Conservation (phyloP, 2,797 vertebrate genomes). For the Chiropotes sagulatus region DNA sequence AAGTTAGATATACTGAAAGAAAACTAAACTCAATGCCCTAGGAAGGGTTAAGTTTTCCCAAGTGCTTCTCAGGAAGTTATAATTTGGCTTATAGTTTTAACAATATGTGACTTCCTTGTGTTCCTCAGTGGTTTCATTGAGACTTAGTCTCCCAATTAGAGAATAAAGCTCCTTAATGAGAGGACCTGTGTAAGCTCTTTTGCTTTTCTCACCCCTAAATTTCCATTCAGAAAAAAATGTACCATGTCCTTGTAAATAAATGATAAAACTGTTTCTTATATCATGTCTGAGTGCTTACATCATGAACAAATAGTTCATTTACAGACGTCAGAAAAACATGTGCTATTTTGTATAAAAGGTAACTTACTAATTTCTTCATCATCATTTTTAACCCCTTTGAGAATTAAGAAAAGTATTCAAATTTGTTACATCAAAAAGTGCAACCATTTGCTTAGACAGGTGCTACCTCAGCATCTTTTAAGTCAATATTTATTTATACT, state of each 20-base stretch:
- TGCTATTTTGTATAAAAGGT: background rate
- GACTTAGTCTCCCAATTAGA: background rate
- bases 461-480: conserved; percentile 72
- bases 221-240: background rate
- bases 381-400: conserved; percentile 51
- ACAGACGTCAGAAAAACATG: background rate
- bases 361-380: background rate
- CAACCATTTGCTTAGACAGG: conserved; percentile 62
- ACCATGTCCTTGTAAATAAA: background rate
- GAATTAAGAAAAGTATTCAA: conserved; percentile 59
- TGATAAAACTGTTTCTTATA: background rate
- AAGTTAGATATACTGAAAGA: background rate
- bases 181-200: background rate
- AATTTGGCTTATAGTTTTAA: background rate
- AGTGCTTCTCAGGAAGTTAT: background rate
- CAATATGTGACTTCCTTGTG: background rate
- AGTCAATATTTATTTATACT: conserved; percentile 68
- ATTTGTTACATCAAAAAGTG: conserved; percentile 72
- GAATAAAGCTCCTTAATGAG: background rate
- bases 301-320: background rate
- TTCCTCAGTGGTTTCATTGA: background rate
- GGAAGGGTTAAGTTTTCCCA: background rate
- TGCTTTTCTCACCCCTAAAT: background rate
- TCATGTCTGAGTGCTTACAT: background rate
- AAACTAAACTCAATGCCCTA: background rate